Base-by-base conservation (phyloP, 2,888 invertebrate genomes). In the Alloscopus bannaensis region DNA sequence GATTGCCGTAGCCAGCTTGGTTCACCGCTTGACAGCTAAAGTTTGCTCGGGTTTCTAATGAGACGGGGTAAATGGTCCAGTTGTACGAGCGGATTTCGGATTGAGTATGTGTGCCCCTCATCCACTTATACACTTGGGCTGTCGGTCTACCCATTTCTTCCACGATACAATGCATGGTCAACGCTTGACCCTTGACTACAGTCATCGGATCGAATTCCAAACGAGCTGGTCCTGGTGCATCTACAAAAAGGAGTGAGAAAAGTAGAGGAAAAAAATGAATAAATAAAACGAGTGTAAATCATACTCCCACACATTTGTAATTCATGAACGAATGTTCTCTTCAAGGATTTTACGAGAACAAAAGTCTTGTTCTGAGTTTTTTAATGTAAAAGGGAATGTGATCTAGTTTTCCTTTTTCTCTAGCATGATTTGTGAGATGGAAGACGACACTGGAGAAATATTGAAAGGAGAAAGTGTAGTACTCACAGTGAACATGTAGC, bases 21-120 rank as follows among this genome's bases (percentile, higher is more conserved):
- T 95, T 97, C 88, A 92, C 91, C 0, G 96, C 96, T 84, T 93
- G 91, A 87, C 98, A 98, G 0, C 95, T 94, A 59, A 96, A 97
- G 90, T 95, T 95, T 86, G 95, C 94, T 82, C 95, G 92, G 64
- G 95, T 94, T 88, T 95, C 94, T 82, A 97, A 89, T 13, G 94
- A 93, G 16, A 95, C 96, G 0, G 95, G 94, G 83, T 93, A 93
- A 81, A 96, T 93, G 29, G 92, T 93, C 91, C 94, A 94, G 87
- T 93, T 93, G 83, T 93, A 91, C 3, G 93, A 92, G 29, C 93
- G 93, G 75, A 94, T 92, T 87, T 95, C 94, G 73, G 92, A 91
- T 28, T 95, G 91, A 20, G 92, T 90, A 62, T 94, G 92, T 0
- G 92, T 92, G 57, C 95, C 95, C 73, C 95, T 92, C 86, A 92